Percentiles rank a stretch among this genome's conserved stretches.
These are phyloP conservation scores for Ptychadena robeensis DNA, from an alignment of 2,797 vertebrate genomes.

Conservation along the genomic window DNA sequence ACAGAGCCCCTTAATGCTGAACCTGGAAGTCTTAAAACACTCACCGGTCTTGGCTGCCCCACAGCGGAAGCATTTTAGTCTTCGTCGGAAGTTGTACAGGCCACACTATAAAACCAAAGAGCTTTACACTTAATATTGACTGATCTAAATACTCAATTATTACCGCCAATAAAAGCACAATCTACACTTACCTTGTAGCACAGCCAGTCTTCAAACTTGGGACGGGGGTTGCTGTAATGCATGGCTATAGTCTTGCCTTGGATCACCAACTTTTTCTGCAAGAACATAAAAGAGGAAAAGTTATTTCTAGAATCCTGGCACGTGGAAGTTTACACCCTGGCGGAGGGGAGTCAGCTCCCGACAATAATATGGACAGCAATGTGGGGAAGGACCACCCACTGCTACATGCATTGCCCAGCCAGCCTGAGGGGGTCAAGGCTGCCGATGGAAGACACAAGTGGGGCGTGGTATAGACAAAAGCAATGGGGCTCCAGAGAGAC, in stretches of 20 bases:
- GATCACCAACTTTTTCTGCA: conserved; percentile 96
- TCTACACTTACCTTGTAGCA: conserved; percentile 90
- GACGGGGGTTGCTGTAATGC: conserved; percentile 98
- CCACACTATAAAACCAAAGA: conserved; percentile 85
- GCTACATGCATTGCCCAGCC: conserved; percentile 82
- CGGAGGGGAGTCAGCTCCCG: conserved; percentile 87
- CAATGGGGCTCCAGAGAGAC: conserved; percentile 74
- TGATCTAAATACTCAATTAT: background rate
- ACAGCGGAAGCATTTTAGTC: conserved; percentile 99
- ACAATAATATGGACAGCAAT: conserved; percentile 81
- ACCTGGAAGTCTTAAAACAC: conserved; percentile 60
- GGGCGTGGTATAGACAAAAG: conserved; percentile 71
- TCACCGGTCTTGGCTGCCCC: conserved; percentile 95
- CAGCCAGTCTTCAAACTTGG: conserved; percentile 99
- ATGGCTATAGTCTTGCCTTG: conserved; percentile 96
- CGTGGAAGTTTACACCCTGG: conserved; percentile 84
- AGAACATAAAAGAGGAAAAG: conserved; percentile 76
- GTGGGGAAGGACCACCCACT: conserved; percentile 83
- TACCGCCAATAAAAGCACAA: background rate
- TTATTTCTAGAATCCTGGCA: conserved; percentile 79
- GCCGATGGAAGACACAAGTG: conserved; percentile 70
- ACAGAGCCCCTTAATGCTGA: background rate
- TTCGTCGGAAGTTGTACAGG: conserved; percentile 99
- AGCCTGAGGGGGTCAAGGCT: conserved; percentile 80
- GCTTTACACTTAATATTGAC: conserved; percentile 29